Percentiles rank a stretch among this genome's conserved stretches.
These are phyloP conservation scores for Piscicola geometra DNA, from an alignment of 2,888 invertebrate genomes.

Conservation along the genomic window DNA sequence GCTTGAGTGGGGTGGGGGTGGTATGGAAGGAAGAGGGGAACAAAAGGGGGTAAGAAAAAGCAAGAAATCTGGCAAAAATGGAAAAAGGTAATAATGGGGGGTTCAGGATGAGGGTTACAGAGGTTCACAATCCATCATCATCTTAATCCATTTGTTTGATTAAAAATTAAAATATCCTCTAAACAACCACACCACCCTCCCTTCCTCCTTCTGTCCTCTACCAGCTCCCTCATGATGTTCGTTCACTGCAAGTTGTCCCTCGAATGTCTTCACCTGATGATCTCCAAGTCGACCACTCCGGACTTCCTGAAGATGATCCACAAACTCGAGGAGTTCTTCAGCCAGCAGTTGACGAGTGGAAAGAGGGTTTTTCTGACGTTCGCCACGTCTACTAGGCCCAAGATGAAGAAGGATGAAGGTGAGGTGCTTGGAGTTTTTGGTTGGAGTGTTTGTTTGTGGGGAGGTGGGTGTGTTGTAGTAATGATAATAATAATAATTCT, in stretches of 20 bases:
- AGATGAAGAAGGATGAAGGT: constrained; percentile 37
- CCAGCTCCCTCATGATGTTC: constrained; percentile 78
- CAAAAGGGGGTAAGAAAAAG: too few relatives aligned
- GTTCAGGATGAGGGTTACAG: too few relatives aligned
- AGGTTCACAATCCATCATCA: too few relatives aligned
- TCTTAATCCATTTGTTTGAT: too few relatives aligned
- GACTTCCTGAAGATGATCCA: constrained; percentile 94
- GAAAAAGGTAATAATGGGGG: too few relatives aligned
- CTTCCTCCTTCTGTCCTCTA: neutral
- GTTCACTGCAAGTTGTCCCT: constrained; percentile 84
- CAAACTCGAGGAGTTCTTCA: constrained; percentile 93
- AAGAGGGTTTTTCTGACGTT: constrained; percentile 77
- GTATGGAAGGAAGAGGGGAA: too few relatives aligned
- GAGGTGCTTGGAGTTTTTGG: neutral
- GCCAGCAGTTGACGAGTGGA: constrained; percentile 92
- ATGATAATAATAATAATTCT: too few relatives aligned
- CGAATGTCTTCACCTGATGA: constrained; percentile 94
- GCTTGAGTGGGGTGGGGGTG: too few relatives aligned
- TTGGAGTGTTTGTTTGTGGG: neutral
- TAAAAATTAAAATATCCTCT: too few relatives aligned
- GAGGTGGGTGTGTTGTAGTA: neutral
- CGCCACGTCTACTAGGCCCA: constrained; percentile 57
- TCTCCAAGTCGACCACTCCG: constrained; percentile 91
- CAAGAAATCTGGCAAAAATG: too few relatives aligned
- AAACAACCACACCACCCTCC: neutral